Evolutionary conservation across 2,113 vertebrate genomes (phyloP).

Genomic region (Laticauda colubrina): DNA sequence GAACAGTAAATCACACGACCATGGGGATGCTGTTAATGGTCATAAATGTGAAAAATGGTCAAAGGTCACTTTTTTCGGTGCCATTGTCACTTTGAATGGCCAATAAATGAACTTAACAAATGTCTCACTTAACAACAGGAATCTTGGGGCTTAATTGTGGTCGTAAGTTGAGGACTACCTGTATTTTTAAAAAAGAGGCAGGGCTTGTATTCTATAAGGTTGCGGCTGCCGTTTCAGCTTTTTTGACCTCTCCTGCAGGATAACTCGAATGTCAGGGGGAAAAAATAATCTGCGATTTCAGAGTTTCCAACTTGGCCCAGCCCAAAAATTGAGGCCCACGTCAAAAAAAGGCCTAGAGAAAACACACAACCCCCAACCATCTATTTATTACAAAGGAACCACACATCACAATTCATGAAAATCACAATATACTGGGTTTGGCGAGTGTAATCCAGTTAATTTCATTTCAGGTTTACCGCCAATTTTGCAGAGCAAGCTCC

Average conservation of each 20-base stretch:
- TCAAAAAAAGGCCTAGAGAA: not conserved
- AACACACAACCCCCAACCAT: not conserved
- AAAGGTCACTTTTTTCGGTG: not conserved
- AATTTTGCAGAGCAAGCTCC: not conserved
- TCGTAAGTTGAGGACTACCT: no score
- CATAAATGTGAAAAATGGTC: not conserved
- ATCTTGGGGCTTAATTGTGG: no score
- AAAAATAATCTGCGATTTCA: not conserved
- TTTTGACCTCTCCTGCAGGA: not conserved
- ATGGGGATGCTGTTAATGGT: no score
- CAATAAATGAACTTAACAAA: no score
- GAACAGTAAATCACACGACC: no score
- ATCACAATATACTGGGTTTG: not conserved
- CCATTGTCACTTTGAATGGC: not conserved
- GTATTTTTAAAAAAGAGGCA: not conserved
- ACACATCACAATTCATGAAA: not conserved
- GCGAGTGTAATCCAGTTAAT: not conserved
- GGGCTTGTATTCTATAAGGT: not conserved
- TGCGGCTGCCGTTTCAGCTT: not conserved
- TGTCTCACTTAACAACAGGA: no score
- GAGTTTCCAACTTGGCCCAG: not conserved
- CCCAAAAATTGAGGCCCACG: not conserved
- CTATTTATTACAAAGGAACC: constrained; percentile 14
- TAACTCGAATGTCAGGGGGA: not conserved
- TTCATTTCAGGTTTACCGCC: not conserved